Base-by-base conservation (phyloP, 2,113 vertebrate genomes). In the Promerops cafer region DNA sequence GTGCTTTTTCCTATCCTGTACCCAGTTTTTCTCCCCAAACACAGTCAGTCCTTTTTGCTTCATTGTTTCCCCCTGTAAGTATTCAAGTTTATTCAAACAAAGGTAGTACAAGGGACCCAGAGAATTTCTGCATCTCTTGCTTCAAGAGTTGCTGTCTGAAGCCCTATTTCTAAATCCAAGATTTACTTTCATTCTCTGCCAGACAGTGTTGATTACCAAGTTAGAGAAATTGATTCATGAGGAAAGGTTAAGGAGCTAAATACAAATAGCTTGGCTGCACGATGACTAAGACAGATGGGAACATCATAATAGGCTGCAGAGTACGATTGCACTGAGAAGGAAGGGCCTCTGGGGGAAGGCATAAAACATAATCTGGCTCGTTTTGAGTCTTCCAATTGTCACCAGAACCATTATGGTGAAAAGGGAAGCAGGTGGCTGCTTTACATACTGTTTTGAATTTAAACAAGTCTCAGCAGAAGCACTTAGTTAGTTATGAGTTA, bases 231-330 rank as follows among this genome's bases (percentile, higher is more conserved):
- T 95, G 91, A 95, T 93, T 96, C 61, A 93, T 16, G 49, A 91
- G 45, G 77, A 87, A 89, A 95, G 89, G 91, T 94, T 96, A 96
- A 96, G 84, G 74, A 96, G 81, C 69, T 95, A 96, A 91, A 93
- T 79, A 96, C 74, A 79, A 95, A 89, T 91, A 89, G 57, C 81
- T 87, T 95, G 91, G 93, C 81, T 91, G 59, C 81, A 68, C 0
- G 8, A 79, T 54, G 93, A 89, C 81, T 79, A 85, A 87, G 93
- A 95, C 94, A 97, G 95, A 97, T 96, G 93, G 94, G 89, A 90
- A 78, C 84, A 93, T 91, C 77, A 76, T 87, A 94, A 96, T 53
- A 93, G 78, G 66, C 87, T 88, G 75, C 79, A 66, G 81, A 87
- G 20, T 65, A 61, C n/a, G 86, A 87, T 70, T 93, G 87, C 89